These are phyloP conservation scores for Graptemys geographica DNA, from an alignment of 2,797 vertebrate species.

Conservation along the genomic window DNA sequence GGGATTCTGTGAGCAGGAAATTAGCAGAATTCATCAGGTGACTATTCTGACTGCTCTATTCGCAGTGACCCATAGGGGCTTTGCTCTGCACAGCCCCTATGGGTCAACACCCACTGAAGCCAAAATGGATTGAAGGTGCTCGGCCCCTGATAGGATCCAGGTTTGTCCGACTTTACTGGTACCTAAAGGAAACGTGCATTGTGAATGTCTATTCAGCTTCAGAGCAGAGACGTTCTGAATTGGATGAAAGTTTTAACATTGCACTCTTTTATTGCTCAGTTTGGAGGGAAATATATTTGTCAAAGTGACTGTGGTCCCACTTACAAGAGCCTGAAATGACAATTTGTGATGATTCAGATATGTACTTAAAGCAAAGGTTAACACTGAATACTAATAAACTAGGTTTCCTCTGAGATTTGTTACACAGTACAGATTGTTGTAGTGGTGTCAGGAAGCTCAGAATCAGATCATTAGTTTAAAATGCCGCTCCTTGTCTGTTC, in stretches of 20 bases:
- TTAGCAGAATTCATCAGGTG: not conserved
- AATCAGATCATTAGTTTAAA: not conserved
- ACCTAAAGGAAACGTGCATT: not conserved
- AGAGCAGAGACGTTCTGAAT: not conserved
- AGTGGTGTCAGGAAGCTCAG: not conserved
- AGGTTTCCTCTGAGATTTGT: not conserved
- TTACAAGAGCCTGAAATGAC: not conserved
- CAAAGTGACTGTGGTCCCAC: not conserved
- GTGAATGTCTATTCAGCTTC: not conserved
- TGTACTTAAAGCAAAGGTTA: constrained; percentile 14
- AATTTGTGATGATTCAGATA: not conserved
- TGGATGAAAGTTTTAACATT: not conserved
- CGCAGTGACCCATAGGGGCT: not conserved
- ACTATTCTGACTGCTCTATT: not conserved
- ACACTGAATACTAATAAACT: not conserved
- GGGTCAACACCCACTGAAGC: not conserved
- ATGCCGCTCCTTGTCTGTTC: not conserved
- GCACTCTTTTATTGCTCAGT: not conserved
- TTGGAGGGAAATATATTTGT: not conserved
- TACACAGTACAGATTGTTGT: not conserved
- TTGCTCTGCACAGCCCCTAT: not conserved
- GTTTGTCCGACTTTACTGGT: not conserved
- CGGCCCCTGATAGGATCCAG: not conserved
- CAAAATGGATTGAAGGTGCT: too few relatives aligned
- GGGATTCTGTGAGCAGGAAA: not conserved